Evolutionary conservation across 2,797 vertebrate genomes (phyloP), one percentile per base, ranked within the genome.

Genomic region (Chlorospingus semifuscus): DNA sequence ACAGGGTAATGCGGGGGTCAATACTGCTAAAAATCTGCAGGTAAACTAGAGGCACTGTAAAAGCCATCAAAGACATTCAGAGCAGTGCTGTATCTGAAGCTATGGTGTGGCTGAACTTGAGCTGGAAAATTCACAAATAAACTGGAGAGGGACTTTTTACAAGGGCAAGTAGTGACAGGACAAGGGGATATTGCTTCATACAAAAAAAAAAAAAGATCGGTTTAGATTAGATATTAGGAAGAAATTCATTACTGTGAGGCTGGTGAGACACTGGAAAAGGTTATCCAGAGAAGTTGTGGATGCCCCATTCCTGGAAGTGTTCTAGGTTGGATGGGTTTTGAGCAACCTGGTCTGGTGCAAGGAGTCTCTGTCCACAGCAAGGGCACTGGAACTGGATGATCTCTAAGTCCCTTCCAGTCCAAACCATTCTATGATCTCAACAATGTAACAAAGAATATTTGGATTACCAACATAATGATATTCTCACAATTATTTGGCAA

Each of bases 1-100:
- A 53, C 11, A 21, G n/a, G 6, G 1, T 61, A 72, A 65, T 0
- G 0, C 20, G 24, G 39, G 26, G 41, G 12, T 56, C 8, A 78
- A 19, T n/a, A 60, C 17, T n/a, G 27, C 34, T 68, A 15, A 68
- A 86, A 30, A 77, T 13, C 37, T 77, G 60, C 36, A 82, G n/a
- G 29, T 14, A 65, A n/a, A 52, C 19, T 8, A 66, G 16, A 84
- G 23, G 24, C 18, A 70, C 7, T 18, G 15, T 34, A 57, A 23
- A 86, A 71, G 12, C 47, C 18, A n/a, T 21, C 12, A 57, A 74
- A 81, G 34, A 37, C 47, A 57, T 77, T 64, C 41, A 83, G 47
- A 92, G 49, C 13, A 64, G 34, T 26, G 27, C 23, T 66, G 12
- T 16, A 77, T 46, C 14, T 60, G 55, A 91, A 64, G 30, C 37